Evolutionary conservation across 1,140 invertebrate species (phyloP).

Genomic region (Piezodorus guildinii): DNA sequence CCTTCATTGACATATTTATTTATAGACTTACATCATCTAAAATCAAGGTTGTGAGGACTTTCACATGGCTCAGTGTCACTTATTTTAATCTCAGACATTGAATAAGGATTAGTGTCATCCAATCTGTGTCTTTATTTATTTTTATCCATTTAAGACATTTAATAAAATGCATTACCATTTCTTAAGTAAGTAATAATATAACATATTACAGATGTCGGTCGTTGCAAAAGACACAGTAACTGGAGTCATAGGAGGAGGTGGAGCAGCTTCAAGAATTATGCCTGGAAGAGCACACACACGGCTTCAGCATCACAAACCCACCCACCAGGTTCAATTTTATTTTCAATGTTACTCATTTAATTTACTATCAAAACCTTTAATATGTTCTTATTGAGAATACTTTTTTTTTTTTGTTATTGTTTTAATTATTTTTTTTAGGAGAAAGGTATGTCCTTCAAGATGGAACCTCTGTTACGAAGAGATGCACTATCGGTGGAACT

Average conservation of each 20-base stretch:
- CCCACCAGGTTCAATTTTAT: background rate
- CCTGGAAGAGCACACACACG: slow-evolving; percentile 23
- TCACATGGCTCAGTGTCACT: too few species aligned
- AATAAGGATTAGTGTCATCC: too few species aligned
- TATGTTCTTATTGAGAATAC: background rate
- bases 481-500: slow-evolving; percentile 32
- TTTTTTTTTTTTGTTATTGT: background rate
- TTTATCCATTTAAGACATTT: too few species aligned
- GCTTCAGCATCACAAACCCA: slow-evolving; percentile 1
- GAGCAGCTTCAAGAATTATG: slow-evolving; percentile 27
- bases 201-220: slow-evolving; percentile 24
- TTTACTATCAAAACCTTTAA: background rate
- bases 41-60: too few species aligned
- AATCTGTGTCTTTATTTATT: too few species aligned
- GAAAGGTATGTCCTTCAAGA: slow-evolving; percentile 27
- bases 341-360: background rate
- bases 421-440: background rate
- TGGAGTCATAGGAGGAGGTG: slow-evolving; percentile 16
- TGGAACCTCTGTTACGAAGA: slow-evolving; percentile 32
- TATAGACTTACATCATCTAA: too few species aligned
- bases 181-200: background rate
- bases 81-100: too few species aligned
- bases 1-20: too few species aligned
- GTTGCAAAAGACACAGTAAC: slow-evolving; percentile 22
- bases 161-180: too few species aligned